Percentiles rank a stretch among this genome's conserved stretches.
phyloP scores from a whole-genome alignment of 2,113 vertebrate genomes.

The Daphoenositta chrysoptera region DNA sequence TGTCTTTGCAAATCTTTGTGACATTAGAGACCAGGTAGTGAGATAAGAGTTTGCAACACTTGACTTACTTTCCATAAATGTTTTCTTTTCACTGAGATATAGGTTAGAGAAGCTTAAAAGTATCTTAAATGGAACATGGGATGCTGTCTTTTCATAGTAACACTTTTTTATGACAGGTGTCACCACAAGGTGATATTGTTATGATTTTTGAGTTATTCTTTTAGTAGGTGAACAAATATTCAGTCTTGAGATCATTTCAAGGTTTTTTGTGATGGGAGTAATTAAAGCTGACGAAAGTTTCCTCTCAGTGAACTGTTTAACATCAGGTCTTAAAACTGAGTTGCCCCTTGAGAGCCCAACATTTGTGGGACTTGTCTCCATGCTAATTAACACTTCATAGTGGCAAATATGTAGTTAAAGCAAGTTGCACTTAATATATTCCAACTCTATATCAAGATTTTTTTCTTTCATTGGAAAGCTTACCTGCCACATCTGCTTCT shows the following conservation, averaged over 20 bases:
- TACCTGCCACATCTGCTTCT: background rate
- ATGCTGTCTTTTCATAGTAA: background rate
- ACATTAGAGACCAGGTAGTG: background rate
- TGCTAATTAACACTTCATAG: background rate
- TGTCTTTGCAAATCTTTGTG: background rate
- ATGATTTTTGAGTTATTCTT: background rate
- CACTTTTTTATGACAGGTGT: background rate
- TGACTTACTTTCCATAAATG: background rate
- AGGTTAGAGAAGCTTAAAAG: background rate
- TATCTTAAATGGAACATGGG: background rate
- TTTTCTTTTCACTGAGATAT: background rate
- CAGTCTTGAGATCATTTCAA: background rate
- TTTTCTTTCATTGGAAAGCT: background rate
- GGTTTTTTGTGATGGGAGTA: background rate
- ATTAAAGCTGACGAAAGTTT: background rate
- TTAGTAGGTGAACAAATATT: background rate
- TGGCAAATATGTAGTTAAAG: background rate
- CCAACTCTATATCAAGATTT: background rate
- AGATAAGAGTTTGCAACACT: background rate
- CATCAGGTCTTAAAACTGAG: background rate
- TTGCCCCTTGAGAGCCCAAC: background rate
- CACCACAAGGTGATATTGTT: background rate
- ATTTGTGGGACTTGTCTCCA: background rate
- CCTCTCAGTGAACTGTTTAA: background rate
- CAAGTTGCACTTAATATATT: background rate